Percentiles rank a stretch among this genome's conserved stretches.
Evolutionary conservation across 2,113 vertebrate genomes (phyloP).

Genomic region (Sinocyclocheilus maitianheensis): DNA sequence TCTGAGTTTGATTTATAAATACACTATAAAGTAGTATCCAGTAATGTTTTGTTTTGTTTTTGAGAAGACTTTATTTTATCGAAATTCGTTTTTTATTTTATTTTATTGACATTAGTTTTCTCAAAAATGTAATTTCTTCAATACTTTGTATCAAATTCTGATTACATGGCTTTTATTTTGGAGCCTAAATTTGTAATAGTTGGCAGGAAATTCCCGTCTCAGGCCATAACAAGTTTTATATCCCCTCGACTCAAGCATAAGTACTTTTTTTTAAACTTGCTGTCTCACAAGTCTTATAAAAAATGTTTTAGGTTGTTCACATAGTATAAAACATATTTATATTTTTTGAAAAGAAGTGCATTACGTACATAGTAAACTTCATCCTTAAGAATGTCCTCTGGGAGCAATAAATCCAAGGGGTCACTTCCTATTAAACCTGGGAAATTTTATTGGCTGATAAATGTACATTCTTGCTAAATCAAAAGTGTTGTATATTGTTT

Average conservation of each 20-base stretch:
- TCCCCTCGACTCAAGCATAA: not conserved
- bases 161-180: not conserved
- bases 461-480: slow-evolving; percentile 31
- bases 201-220: not conserved
- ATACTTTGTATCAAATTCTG: not conserved
- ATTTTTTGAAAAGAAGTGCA: slow-evolving; percentile 5
- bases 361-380: slow-evolving; percentile 20
- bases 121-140: not conserved
- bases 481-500: not conserved
- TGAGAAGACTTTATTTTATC: not conserved
- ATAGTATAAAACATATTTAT: not conserved
- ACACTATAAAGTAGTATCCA: not conserved
- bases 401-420: not conserved
- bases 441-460: not conserved
- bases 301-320: not conserved
- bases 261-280: not conserved
- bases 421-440: not conserved
- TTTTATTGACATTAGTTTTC: not conserved
- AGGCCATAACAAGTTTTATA: slow-evolving; percentile 1
- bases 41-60: not conserved
- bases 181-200: not conserved
- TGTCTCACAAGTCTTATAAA: not conserved
- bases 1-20: not conserved
- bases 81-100: not conserved
- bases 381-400: slow-evolving; percentile 29